Base-by-base conservation (phyloP, 2,113 vertebrate species). In the Misgurnus mizolepis region DNA sequence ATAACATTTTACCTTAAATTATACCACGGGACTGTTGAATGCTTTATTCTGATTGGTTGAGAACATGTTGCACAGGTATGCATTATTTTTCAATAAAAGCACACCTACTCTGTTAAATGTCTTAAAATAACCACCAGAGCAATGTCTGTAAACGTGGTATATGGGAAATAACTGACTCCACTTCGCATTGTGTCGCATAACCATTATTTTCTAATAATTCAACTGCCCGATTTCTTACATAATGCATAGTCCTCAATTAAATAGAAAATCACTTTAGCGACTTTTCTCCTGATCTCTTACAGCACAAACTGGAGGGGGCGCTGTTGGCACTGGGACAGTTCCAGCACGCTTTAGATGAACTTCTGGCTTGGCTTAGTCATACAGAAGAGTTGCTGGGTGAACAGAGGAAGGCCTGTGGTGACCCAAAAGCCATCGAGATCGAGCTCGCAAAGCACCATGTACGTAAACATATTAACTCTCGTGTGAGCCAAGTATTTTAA, bases 361-460 rank as follows among this genome's bases (percentile, higher is more conserved):
- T 99, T 62, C 84, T 99, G 89, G 90, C 95, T 0, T 99, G 98
- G 98, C 92, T 99, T 92, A 95, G 93, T 0, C 95, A 99, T 75
- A 99, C 98, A 0, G 97, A 99, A 88, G 96, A 96, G 41, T 90
- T 98, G 86, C 95, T 99, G 17, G 91, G 89, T 27, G 97, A 98
- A 80, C 96, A 99, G 94, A 96, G 94, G 88, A 93, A 96, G 41
- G 92, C 95, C 50, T 95, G 95, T 70, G 95, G 96, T 81, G 97
- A 99, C 89, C 98, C 96, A 43, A 99, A 99, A 90, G 94, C 96
- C 87, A 96, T 99, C 55, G 98, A 99, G 91, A 98, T 99, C 45
- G 95, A 98, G 85, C 96, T 99, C 2, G 98, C 98, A 86, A 99
- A 99, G 84, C 98, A 99, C 89, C 95, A 99, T n/a, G 98, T 99